Conservation (phyloP, 92 coral and sea anemone species). For the Bergia sp. region DNA sequence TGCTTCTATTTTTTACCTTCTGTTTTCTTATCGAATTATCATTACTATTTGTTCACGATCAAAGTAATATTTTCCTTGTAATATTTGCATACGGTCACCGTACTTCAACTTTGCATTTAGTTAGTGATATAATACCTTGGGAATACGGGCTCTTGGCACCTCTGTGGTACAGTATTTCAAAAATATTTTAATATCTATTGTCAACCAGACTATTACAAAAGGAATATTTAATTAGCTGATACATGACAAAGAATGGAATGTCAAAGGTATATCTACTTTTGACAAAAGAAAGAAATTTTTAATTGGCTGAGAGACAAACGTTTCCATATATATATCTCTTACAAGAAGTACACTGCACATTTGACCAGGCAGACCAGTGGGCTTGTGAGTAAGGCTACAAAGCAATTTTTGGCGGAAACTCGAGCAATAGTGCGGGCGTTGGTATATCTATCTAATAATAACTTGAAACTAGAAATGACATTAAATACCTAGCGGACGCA, state of each 20-base stretch:
- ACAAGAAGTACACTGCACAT: slow-evolving; percentile 44
- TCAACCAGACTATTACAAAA: slow-evolving; percentile 3
- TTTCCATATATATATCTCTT: not conserved
- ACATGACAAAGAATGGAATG: slow-evolving; percentile 16
- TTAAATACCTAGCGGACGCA: slow-evolving; percentile 14
- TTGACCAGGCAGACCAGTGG: slow-evolving; percentile 24
- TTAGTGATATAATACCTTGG: not conserved
- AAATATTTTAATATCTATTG: not conserved
- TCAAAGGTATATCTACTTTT: not conserved
- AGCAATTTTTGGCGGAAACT: slow-evolving; percentile 30
- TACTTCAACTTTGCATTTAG: not conserved
- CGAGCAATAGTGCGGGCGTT: slow-evolving; percentile 39
- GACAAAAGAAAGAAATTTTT: slow-evolving; percentile 2
- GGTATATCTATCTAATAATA: slow-evolving; percentile 17
- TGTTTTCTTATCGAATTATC: too few relatives aligned
- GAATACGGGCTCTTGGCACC: not conserved
- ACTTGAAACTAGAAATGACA: slow-evolving; percentile 21
- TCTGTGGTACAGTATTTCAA: not conserved
- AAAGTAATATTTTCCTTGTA: not conserved
- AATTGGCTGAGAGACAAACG: slow-evolving; percentile 6
- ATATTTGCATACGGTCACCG: slow-evolving; percentile 8
- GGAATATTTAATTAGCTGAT: not conserved
- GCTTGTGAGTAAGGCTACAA: slow-evolving; percentile 49
- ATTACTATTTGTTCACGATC: not conserved
- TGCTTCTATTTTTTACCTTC: too few relatives aligned